Conservation (phyloP, 2,113 vertebrate species). For the Chrysemys picta region DNA sequence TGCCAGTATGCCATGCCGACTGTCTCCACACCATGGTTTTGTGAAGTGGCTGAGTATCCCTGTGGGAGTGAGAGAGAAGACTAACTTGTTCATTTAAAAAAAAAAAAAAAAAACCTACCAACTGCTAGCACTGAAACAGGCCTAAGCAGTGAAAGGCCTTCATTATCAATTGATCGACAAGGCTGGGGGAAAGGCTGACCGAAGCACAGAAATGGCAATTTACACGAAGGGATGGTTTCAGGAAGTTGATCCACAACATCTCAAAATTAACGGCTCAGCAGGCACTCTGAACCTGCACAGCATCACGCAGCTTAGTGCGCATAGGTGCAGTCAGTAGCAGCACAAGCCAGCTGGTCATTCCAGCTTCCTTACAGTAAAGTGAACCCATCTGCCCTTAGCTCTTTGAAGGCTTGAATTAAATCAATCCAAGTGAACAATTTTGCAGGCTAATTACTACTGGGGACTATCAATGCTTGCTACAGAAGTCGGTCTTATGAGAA, state of each 20-base stretch:
- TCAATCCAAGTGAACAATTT: accelerated
- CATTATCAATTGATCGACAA: neutral
- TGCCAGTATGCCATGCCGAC: neutral
- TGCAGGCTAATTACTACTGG: neutral
- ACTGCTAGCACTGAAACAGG: neutral
- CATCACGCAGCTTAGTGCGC: accelerated
- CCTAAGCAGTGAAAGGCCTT: neutral
- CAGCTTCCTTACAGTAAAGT: accelerated
- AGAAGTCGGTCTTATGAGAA: accelerated
- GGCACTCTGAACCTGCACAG: neutral
- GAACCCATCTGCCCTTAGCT: neutral
- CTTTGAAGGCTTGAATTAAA: neutral
- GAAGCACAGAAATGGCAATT: neutral
- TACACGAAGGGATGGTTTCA: neutral
- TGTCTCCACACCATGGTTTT: accelerated
- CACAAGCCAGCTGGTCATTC: accelerated
- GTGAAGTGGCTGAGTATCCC: neutral
- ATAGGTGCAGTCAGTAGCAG: neutral
- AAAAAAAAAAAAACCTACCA: accelerated
- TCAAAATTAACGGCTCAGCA: neutral
- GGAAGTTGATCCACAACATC: neutral
- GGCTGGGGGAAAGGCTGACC: neutral
- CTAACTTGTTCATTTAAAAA: neutral
- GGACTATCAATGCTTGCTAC: neutral
- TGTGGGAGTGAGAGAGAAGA: neutral